Evolutionary conservation across 1,140 invertebrate species (phyloP).

Genomic region (Argopecten irradians): DNA sequence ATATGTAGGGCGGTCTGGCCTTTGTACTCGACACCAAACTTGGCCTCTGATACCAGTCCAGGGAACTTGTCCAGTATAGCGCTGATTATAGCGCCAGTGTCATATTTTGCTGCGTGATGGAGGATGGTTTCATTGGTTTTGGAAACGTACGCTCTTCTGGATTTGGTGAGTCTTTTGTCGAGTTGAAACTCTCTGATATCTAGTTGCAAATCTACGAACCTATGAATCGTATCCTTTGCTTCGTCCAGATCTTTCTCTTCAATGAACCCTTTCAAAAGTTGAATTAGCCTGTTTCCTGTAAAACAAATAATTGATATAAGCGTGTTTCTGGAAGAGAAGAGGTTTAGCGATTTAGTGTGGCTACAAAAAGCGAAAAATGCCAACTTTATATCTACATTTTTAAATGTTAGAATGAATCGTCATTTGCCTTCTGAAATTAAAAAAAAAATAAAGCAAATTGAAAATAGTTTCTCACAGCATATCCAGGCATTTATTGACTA

Average conservation of each 20-base stretch:
- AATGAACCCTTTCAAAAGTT: background rate
- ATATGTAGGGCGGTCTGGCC: background rate
- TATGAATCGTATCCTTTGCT: background rate
- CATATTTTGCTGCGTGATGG: background rate
- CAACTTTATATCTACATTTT: too few relatives aligned
- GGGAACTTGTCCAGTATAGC: background rate
- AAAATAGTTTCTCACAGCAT: too few relatives aligned
- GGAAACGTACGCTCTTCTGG: background rate
- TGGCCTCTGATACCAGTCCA: background rate
- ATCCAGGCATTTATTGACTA: too few relatives aligned
- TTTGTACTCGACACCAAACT: background rate
- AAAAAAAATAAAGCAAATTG: too few relatives aligned
- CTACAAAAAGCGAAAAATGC: too few relatives aligned
- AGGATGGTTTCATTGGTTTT: background rate
- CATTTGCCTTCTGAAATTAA: too few relatives aligned
- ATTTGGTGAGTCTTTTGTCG: background rate
- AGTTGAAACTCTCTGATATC: background rate
- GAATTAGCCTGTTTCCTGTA: background rate
- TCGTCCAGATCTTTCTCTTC: background rate
- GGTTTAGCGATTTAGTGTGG: too few relatives aligned
- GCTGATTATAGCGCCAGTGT: background rate
- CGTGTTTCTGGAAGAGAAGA: too few relatives aligned
- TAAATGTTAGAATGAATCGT: too few relatives aligned
- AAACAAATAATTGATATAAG: too few relatives aligned
- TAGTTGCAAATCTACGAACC: background rate